Evolutionary conservation across 1,140 invertebrate species (phyloP).

Genomic region (Dryas iulia): DNA sequence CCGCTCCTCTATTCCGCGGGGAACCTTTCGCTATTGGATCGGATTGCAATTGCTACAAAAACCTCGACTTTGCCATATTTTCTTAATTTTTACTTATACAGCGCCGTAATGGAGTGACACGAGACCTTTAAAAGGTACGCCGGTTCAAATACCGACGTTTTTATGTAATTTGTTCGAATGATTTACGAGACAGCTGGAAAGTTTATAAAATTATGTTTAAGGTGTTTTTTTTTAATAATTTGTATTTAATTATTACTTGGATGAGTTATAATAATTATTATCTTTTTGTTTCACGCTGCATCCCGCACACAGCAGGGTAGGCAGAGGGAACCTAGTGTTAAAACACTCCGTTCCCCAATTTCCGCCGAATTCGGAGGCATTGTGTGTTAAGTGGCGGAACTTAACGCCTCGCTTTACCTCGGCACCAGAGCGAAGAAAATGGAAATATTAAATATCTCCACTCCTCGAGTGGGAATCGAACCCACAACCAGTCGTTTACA

Average conservation of each 20-base stretch:
- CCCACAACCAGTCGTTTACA: no score
- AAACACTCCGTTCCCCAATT: no score
- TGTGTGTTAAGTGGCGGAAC: no score
- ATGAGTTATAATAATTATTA: not conserved
- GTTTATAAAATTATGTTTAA: not conserved
- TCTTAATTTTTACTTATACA: conserved; percentile 2
- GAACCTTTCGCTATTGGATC: conserved; percentile 10
- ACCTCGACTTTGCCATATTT: not conserved
- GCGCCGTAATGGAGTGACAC: not conserved
- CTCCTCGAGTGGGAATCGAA: no score
- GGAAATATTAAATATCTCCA: no score
- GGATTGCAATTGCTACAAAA: not conserved
- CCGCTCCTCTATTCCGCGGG: conserved; percentile 16
- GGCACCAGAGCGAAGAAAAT: no score
- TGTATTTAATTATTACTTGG: not conserved
- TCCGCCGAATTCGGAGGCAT: no score
- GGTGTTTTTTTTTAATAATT: not conserved
- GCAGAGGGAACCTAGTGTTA: no score
- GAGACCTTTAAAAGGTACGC: not conserved
- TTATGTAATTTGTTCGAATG: not conserved
- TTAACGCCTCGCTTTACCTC: no score
- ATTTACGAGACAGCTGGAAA: not conserved
- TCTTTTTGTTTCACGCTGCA: not conserved
- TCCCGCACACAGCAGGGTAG: no score
- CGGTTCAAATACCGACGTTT: not conserved